phyloP scores from a whole-genome alignment of 2,888 invertebrate genomes.

The Rhorus exstirpatorius region DNA sequence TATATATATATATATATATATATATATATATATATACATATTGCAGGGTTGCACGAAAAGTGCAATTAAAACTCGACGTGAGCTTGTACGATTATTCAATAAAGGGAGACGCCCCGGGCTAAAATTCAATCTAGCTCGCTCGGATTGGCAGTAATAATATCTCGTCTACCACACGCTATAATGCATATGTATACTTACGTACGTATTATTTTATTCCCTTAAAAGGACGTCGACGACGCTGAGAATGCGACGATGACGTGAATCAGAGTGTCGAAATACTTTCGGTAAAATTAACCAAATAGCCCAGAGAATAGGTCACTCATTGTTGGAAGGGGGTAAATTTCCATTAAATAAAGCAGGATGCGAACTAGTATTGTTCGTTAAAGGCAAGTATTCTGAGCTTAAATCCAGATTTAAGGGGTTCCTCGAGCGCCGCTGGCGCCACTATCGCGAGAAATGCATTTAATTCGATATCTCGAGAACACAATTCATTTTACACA shows the following conservation, averaged over 20 bases:
- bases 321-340: no score
- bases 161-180: conserved; percentile 13
- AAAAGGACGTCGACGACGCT: not conserved
- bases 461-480: no score
- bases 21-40: conserved; percentile 13
- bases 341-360: no score
- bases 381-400: no score
- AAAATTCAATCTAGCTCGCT: conserved; percentile 63
- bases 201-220: conserved; percentile 35
- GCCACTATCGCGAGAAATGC: no score
- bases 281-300: not conserved
- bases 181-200: not conserved
- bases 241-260: conserved; percentile 31
- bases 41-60: conserved; percentile 24
- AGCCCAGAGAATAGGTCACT: no score
- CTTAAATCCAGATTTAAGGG: no score
- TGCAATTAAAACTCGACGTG: conserved; percentile 67
- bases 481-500: no score
- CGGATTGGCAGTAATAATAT: conserved; percentile 62
- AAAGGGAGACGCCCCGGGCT: conserved; percentile 65
- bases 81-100: conserved; percentile 67
- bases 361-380: no score
- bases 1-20: conserved; percentile 14
- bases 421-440: no score
- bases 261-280: not conserved